Percentiles rank a stretch among this genome's conserved stretches.
These are phyloP conservation scores for Chelidonichthys spinosus DNA, from an alignment of 2,797 vertebrate genomes.

Conservation along the genomic window DNA sequence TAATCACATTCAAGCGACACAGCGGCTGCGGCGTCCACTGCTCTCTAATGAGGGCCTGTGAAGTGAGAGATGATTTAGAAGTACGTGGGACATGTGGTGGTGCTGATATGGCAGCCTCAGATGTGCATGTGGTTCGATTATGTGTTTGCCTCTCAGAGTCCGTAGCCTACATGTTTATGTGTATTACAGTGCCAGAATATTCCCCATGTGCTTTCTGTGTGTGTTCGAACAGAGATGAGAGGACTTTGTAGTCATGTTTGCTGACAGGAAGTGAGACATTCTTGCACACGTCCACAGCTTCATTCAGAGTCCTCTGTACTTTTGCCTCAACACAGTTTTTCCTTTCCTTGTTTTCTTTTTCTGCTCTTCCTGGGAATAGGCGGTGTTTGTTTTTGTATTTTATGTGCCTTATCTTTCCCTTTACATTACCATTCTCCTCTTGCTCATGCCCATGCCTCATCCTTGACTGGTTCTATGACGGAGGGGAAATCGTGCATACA, in stretches of 20 bases:
- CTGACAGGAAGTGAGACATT: slow-evolving; percentile 74
- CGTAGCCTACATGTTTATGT: not conserved
- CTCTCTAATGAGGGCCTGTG: slow-evolving; percentile 57
- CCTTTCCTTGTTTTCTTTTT: slow-evolving; percentile 33
- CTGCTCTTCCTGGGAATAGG: slow-evolving; percentile 17
- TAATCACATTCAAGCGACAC: slow-evolving; percentile 49
- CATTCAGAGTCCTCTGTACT: slow-evolving; percentile 57
- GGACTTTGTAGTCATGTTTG: slow-evolving; percentile 70
- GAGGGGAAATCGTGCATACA: slow-evolving; percentile 58
- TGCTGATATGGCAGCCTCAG: slow-evolving; percentile 55
- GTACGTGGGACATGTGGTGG: slow-evolving; percentile 55
- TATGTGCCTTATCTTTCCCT: slow-evolving; percentile 54
- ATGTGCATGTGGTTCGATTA: slow-evolving; percentile 50
- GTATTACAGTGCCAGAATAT: slow-evolving; percentile 50
- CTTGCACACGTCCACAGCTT: slow-evolving; percentile 56
- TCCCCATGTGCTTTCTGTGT: slow-evolving; percentile 70
- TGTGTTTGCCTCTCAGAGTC: slow-evolving; percentile 19
- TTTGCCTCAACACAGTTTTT: slow-evolving; percentile 59
- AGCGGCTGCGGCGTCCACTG: slow-evolving; percentile 37
- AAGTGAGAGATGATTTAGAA: slow-evolving; percentile 56
- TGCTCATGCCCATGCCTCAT: slow-evolving; percentile 37
- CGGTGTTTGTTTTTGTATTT: slow-evolving; percentile 65
- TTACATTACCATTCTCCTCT: slow-evolving; percentile 46
- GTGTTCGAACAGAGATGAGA: slow-evolving; percentile 64
- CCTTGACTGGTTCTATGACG: slow-evolving; percentile 52